phyloP scores from a whole-genome alignment of 2,888 invertebrate species.

The Parelbella ahira region DNA sequence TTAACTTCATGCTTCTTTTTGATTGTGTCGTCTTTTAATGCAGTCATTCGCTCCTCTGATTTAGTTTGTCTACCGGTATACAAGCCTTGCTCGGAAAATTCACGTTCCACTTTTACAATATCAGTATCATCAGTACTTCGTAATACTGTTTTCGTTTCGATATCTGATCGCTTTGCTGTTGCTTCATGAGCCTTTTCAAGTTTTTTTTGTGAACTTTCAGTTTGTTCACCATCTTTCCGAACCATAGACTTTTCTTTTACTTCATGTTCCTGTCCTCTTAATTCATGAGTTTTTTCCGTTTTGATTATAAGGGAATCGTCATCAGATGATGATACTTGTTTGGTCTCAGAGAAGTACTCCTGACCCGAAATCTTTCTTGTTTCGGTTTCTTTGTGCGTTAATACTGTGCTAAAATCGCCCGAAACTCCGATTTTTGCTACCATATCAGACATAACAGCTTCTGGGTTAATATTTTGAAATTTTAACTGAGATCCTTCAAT shows the following conservation, averaged over 20 bases:
- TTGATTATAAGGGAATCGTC: conserved; percentile 72
- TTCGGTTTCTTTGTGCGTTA: conserved; percentile 77
- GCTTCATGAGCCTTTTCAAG: conserved; percentile 77
- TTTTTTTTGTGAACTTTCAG: conserved; percentile 74
- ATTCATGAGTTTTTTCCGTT: conserved; percentile 69
- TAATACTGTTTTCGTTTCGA: conserved; percentile 69
- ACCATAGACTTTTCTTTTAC: conserved; percentile 70
- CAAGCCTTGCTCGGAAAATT: conserved; percentile 69
- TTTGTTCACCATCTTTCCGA: conserved; percentile 68
- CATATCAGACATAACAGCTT: conserved; percentile 67
- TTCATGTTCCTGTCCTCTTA: conserved; percentile 73
- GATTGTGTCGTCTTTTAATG: conserved; percentile 69
- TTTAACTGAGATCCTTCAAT: conserved; percentile 57
- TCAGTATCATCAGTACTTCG: conserved; percentile 68
- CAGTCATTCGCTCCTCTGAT: conserved; percentile 74
- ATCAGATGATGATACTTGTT: conserved; percentile 72
- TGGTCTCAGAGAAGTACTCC: conserved; percentile 70
- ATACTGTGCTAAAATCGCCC: conserved; percentile 60
- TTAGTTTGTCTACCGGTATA: conserved; percentile 69
- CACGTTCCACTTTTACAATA: conserved; percentile 62
- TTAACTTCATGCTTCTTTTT: conserved; percentile 74
- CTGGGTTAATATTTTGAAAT: conserved; percentile 65
- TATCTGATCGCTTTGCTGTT: conserved; percentile 66
- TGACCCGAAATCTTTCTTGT: conserved; percentile 73
- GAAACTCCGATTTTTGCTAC: conserved; percentile 58